Conservation (phyloP, 2,797 vertebrate species). For the Gymnoscopelus braueri region DNA sequence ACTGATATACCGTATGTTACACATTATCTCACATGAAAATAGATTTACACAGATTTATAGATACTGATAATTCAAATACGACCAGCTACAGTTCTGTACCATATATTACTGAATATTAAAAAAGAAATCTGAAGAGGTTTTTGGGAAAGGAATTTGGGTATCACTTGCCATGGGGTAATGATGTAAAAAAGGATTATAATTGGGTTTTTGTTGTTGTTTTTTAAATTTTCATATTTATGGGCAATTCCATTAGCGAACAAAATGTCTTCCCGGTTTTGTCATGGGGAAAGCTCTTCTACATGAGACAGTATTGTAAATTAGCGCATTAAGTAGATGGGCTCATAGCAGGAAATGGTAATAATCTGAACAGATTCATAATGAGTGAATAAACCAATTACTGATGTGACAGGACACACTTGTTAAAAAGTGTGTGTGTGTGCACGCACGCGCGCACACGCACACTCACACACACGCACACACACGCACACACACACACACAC, state of each 20-base stretch:
- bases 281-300: neutral
- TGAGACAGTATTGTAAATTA: constrained; percentile 29
- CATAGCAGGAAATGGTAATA: constrained; percentile 38
- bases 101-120: too few species aligned
- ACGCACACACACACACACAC: constrained; percentile 6
- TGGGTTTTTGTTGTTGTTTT: too few species aligned
- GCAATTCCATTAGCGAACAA: constrained; percentile 43
- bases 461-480: constrained; percentile 21
- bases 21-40: too few species aligned
- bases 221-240: constrained; percentile 40
- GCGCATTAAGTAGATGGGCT: constrained; percentile 40
- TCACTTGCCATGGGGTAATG: too few species aligned
- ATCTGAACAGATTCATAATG: constrained; percentile 30
- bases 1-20: too few species aligned
- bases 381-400: constrained; percentile 36
- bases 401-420: constrained; percentile 18
- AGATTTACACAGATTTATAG: too few species aligned
- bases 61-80: too few species aligned
- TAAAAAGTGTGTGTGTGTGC: constrained; percentile 4
- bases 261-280: constrained; percentile 17
- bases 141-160: too few species aligned
- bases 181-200: too few species aligned
- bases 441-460: constrained; percentile 11
- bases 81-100: too few species aligned
- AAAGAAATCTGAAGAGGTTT: too few species aligned